Evolutionary conservation across 1,140 invertebrate species (phyloP), one percentile per base, ranked within the genome.

Genomic region (Leptinotarsa defecta): DNA sequence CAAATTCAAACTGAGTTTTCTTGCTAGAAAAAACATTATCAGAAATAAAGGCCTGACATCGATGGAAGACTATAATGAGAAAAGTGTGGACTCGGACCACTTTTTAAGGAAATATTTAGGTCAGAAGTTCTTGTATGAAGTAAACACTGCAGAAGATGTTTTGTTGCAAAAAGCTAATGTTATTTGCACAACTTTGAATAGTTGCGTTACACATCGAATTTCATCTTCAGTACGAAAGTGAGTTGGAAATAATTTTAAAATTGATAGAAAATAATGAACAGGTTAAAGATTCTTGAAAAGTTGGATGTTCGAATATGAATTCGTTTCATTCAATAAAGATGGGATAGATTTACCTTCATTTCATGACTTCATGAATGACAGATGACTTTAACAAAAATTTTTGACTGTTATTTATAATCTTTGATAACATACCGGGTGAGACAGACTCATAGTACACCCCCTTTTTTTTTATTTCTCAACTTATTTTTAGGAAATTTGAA

Each of bases 141-240:
- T 78, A 1, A 78, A 72, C n/a, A 78, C 78, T 4, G 76, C 81
- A 13, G 77, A 78, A 5, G 74, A 74, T n/a, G 72, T 34, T 13
- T 74, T 76, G 13, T 57, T 86, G 52, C 22, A 74, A 1, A 74
- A 78, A 13, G 82, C 85, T 15, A 83, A 86, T 73, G 84, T 87
- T 43, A 81, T 87, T 4, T 87, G 76, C 52, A 87, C 85, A 5
- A 88, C 86, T 15, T 81, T 88, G 20, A 86, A 84, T 19, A 82
- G 77, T 74, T 79, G 77, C 52, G 71, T 78, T 17, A 48, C 34
- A 15, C 34, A 65, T 20, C 43, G 71, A 61, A 76, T 63, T 74
- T 63, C 8, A 27, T 15, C 61, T 5, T 15, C 17, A 3, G 43
- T 24, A 17, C 24, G 65, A 43, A 24, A n/a, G 34, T 24, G 34